These are phyloP conservation scores for Apodemus agrarius DNA, from an alignment of 2,797 vertebrate species.

Conservation along the genomic window DNA sequence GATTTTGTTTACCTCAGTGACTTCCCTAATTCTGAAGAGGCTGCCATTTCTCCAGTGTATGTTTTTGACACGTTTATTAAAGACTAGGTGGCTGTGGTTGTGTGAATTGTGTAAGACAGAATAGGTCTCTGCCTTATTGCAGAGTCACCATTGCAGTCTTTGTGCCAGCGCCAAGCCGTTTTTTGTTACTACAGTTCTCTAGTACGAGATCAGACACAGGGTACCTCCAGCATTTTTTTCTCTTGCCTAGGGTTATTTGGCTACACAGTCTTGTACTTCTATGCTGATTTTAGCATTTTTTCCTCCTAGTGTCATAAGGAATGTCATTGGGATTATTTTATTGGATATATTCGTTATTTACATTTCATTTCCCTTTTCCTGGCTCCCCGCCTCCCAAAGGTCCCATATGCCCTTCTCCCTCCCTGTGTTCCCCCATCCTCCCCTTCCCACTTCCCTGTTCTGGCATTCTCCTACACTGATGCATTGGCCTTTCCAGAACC, in stretches of 20 bases:
- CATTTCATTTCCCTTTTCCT: too few species aligned
- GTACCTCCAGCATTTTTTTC: not conserved
- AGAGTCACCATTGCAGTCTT: too few species aligned
- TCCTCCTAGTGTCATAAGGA: not conserved
- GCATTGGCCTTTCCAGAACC: too few species aligned
- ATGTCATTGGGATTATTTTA: not conserved
- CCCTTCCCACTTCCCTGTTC: too few species aligned
- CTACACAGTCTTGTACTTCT: not conserved
- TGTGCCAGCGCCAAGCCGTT: not conserved
- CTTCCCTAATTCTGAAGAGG: not conserved
- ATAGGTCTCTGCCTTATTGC: not conserved
- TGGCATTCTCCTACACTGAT: too few species aligned
- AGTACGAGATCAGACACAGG: not conserved
- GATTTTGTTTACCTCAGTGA: not conserved
- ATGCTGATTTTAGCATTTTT: not conserved
- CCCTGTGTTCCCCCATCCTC: too few species aligned
- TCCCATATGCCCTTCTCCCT: too few species aligned
- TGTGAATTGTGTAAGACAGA: too few species aligned
- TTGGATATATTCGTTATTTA: too few species aligned
- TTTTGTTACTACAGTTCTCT: not conserved
- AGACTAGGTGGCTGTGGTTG: not conserved
- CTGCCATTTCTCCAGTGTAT: not conserved
- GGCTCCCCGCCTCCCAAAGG: too few species aligned
- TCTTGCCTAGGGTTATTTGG: too few species aligned
- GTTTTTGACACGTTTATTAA: not conserved